Evolutionary conservation across 2,113 vertebrate genomes (phyloP).

Genomic region (Gnathonemus longibarbis): DNA sequence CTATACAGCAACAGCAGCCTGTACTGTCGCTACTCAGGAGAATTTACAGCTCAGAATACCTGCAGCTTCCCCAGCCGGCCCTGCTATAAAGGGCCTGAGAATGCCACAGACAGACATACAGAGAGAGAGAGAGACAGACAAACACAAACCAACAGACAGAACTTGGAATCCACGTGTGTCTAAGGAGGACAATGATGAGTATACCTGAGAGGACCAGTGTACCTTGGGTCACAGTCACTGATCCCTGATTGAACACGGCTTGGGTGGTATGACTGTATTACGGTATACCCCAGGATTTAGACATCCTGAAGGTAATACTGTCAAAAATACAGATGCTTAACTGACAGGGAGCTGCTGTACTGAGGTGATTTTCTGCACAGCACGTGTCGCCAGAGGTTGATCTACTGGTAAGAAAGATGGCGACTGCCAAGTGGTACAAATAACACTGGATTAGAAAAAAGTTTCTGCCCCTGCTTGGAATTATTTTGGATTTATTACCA

Average conservation of each 20-base stretch:
- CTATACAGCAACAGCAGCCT: background rate
- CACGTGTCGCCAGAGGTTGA: background rate
- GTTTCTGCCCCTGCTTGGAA: background rate
- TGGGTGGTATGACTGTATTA: background rate
- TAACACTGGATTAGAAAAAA: background rate
- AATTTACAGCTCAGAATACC: background rate
- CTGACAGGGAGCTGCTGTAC: background rate
- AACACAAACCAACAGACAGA: background rate
- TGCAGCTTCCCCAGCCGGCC: background rate
- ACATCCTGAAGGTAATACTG: background rate
- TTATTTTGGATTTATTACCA: background rate
- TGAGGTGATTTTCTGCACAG: background rate
- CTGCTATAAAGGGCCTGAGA: background rate
- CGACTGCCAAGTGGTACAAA: background rate
- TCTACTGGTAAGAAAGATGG: background rate
- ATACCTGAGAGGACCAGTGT: background rate
- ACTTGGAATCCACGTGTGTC: background rate
- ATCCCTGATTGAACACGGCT: background rate
- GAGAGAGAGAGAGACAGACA: background rate
- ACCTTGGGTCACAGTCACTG: background rate
- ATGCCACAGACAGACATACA: background rate
- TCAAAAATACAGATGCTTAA: background rate
- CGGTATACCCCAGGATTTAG: background rate
- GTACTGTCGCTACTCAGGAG: background rate
- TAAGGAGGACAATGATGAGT: background rate